A percentile compares a stretch with the other conserved stretches of the same genome.
Conservation (phyloP, 1,140 invertebrate genomes). For the Pentalonia nigronervosa region DNA sequence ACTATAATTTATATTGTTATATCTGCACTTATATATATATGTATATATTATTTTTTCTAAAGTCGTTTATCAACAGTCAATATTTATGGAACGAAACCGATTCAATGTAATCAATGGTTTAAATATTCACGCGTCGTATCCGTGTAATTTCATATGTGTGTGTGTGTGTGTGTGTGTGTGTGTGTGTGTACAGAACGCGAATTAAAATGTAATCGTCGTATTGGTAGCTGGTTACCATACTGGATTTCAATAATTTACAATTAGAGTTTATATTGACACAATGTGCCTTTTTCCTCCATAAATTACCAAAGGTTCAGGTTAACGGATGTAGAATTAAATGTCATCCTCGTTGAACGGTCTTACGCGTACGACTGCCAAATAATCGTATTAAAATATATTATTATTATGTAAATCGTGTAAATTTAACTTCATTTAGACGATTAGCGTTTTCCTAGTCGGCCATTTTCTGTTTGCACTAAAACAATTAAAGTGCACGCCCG, state of each 20-base stretch:
- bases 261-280: background rate
- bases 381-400: background rate
- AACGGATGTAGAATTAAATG: background rate
- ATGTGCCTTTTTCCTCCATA: background rate
- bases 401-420: background rate
- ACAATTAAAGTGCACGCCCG: background rate
- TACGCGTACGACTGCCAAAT: background rate
- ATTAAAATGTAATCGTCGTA: background rate
- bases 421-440: background rate
- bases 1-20: too few species aligned
- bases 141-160: too few species aligned
- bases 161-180: too few species aligned
- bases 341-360: background rate
- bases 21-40: too few species aligned
- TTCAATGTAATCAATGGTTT: background rate
- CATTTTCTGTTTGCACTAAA: background rate
- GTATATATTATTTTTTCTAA: background rate
- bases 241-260: background rate
- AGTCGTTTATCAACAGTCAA: background rate
- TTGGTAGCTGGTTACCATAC: background rate
- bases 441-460: background rate
- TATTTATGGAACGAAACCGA: background rate
- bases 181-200: background rate
- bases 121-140: background rate
- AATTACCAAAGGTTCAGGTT: background rate